Base-by-base conservation (phyloP, 2,113 vertebrate species). In the Paedocypris sp. region DNA sequence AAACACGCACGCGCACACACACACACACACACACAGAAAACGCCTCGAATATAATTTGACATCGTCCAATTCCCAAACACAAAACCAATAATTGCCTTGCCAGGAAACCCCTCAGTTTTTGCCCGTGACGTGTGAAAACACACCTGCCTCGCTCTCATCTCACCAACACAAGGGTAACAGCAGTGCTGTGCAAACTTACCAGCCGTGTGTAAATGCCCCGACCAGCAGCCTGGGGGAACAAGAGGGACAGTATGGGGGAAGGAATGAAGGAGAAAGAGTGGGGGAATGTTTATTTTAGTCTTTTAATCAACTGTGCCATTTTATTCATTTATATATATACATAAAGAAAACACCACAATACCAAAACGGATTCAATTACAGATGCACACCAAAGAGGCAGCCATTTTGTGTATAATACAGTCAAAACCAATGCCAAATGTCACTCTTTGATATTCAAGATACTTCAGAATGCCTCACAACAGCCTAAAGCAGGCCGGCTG, bases 151-250 rank as follows among this genome's bases (percentile, higher is more conserved):
- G 35, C 39, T 25, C 31, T 5, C 54, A 25, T 13, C 42, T 19
- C 25, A 25, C 43, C 29, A 22, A 29, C 49, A 13, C 33, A 16
- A 43, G 43, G 23, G 31, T 35, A 39, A 49, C 7, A 28, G 3
- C 57, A 29, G 1, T 13, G 18, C 50, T 1, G 28, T 32, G 38
- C 26, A 19, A 52, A 73, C 67, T 63, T 29, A 63, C 51, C 69
- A 54, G 63, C 48, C 33, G 31, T 58, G 53, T 59, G 8, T 46
- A 70, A 76, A 73, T 46, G 13, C 56, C 31, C 61, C 42, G 54
- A 69, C 63, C 53, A 51, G 66, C 63, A 67, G 54, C 62, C 62
- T 66, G 62, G 52, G 49, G 64, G 11, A 18, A 66, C 62, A 56
- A 45, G 29, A 39, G 13, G 35, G 57, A 12, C 28, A 45, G 19